Base-by-base conservation (phyloP, 2,797 vertebrate genomes). In the Tangara arthus region DNA sequence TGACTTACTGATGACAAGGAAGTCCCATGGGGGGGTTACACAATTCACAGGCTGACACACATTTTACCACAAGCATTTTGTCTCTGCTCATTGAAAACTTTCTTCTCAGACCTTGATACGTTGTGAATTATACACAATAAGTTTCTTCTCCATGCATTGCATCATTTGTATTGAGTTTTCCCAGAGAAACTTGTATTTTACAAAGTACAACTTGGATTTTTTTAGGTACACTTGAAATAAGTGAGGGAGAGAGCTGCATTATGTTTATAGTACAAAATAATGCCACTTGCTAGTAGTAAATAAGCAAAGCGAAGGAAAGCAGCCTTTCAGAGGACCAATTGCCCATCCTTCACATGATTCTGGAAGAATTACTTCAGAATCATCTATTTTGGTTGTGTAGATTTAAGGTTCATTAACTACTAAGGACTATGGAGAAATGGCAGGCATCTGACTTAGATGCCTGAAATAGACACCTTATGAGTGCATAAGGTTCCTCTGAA, bases 21-120 rank as follows among this genome's bases (percentile, higher is more conserved):
- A 69, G 4, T 50, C 15, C 30, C 3, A 11, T n/a, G n/a, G 5
- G 11, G 3, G 4, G 9, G 0, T 63, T 27, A 30, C n/a, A 34
- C 2, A n/a, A 35, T 22, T 53, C 28, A 27, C 15, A 81, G 19
- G 1, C 10, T 49, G 30, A 73, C 21, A 12, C 9, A 10, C 2
- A 9, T 49, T 85, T 77, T 86, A 41, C 3, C 9, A 55, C 14
- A 41, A 69, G 7, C 8, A 12, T 34, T 8, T 9, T 34, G 28
- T 57, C 9, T 52, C 27, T 72, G 0, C 9, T 76, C 13, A 53
- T 21, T 24, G 34, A 76, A 90, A 77, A 1, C 12, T 55, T 91
- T 79, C 4, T 66, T 39, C 21, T 72, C 35, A 84, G 15, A n/a
- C 17, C 15, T 64, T 57, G 27, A 21, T 50, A 72, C 3, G 2